Base-by-base conservation (phyloP, 2,797 vertebrate species). In the Bradypodion pumilum region DNA sequence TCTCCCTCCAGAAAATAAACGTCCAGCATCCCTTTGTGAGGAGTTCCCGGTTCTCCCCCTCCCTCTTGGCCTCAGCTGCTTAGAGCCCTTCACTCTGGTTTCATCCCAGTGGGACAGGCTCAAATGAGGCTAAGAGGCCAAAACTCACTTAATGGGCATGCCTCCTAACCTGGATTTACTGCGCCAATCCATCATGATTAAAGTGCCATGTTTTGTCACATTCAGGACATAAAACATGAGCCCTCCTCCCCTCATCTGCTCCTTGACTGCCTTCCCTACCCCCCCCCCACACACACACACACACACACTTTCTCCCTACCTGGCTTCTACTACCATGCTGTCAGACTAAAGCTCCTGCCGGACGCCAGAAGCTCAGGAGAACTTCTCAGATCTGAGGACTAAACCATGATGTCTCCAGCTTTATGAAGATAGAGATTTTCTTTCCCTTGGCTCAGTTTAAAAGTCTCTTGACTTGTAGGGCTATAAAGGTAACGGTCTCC, bases 121-220 rank as follows among this genome's bases (percentile, higher is more conserved):
- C 7, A 25, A 35, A 21, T 2, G 74, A 42, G 72, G 70, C 69
- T 44, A 60, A 40, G 32, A 32, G 40, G 27, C 42, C n/a, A 65
- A 44, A 2, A 16, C 32, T 49, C 59, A 27, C 42, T 37, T 19
- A 46, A 12, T 13, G 40, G 69, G 80, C 59, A 81, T 27, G 56
- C 37, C n/a, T 44, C 2, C 12, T 69, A 60, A 27, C 21, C n/a
- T 46, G 70, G 80, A 74, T 81, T 81, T 81, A 2, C 69, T 42
- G 69, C 42, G 69, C 37, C 73, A 62, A 81, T 81, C 80, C 56
- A 81, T 81, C 69, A 74, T 74, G 80, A 81, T 81, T 74, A 81
- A 81, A 73, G 40, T 62, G 70, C 42, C 80, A 44, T 32, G 21
- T 77, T 59, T 27, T 81, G 69, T 74, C 69, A 32, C 5, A 5